Conservation (phyloP, 1,140 invertebrate species). For the Drosophila insularis region DNA sequence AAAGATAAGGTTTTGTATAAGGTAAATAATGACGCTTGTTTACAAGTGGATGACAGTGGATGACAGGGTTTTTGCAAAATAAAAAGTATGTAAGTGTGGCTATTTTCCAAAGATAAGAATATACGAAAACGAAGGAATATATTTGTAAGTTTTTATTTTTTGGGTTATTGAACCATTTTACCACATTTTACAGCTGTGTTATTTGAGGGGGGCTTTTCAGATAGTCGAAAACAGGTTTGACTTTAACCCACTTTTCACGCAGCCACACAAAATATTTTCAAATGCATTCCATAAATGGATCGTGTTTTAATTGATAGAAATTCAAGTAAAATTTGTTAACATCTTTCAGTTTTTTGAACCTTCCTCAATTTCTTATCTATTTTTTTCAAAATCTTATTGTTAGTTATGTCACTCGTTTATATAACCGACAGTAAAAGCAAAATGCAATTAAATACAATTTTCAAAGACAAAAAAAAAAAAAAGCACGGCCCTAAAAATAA, state of each 20-base stretch:
- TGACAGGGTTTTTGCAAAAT: not conserved
- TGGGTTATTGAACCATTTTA: not conserved
- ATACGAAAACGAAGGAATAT: too few relatives aligned
- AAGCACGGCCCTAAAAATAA: not conserved
- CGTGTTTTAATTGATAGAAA: too few relatives aligned
- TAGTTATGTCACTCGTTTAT: conserved; percentile 8
- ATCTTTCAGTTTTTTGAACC: not conserved
- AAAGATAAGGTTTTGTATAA: not conserved
- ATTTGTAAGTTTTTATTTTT: too few relatives aligned
- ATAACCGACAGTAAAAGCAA: not conserved
- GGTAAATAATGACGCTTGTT: conserved; percentile 2
- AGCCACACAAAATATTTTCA: too few relatives aligned
- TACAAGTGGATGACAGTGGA: not conserved
- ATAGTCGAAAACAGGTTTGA: not conserved
- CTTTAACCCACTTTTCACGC: too few relatives aligned
- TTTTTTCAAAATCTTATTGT: not conserved
- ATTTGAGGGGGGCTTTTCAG: not conserved
- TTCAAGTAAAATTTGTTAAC: too few relatives aligned
- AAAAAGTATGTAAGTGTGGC: not conserved
- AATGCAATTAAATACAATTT: not conserved
- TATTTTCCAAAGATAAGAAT: not conserved
- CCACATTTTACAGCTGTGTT: not conserved
- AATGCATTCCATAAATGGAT: too few relatives aligned
- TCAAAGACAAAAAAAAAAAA: not conserved
- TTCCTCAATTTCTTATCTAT: conserved; percentile 6